Base-by-base conservation (phyloP, 2,797 vertebrate species). In the Brachyalestes nurse region DNA sequence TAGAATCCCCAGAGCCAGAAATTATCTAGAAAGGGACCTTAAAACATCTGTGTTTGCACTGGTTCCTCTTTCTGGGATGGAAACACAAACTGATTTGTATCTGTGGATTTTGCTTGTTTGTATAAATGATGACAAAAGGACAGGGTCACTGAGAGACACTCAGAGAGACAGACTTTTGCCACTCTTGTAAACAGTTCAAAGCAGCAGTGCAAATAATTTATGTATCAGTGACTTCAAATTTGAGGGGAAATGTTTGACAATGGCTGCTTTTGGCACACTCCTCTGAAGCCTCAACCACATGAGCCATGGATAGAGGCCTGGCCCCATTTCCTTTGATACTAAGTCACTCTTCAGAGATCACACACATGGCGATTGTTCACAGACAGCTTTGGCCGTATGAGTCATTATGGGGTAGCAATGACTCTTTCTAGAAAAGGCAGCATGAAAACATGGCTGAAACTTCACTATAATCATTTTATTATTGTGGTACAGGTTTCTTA, bases 131-230 rank as follows among this genome's bases (percentile, higher is more conserved):
- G 53, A 71, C 64, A 64, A 71, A 75, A 70, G 67, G 72, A 71
- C 72, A 38, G 55, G 80, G 55, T 82, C 72, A 77, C 45, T n/a
- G 58, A 75, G 75, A 49, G 62, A 66, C 49, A 42, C 28, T 74
- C n/a, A 57, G 70, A 74, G 65, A 78, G 64, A 80, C 14, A 49
- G 75, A 82, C 62, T 78, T 84, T 81, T 81, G 66, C 57, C 57
- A 72, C 81, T 67, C 49, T 75, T 84, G 81, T 77, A 83, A 86
- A 86, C 78, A 86, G 76, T 83, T 86, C 79, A 83, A 83, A 81
- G 85, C 80, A 83, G 55, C 25, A 83, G 83, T 72, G 80, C 82
- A 88, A 86, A 77, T 86, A 77, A 88, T 86, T 84, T 85, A 86
- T 86, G 79, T 88, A 88, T 84, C 82, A 76, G 73, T 84, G 82